Percentiles rank a stretch among this genome's conserved stretches.
Evolutionary conservation across 2,797 vertebrate genomes (phyloP).

Genomic region (Artibeus jamaicensis): DNA sequence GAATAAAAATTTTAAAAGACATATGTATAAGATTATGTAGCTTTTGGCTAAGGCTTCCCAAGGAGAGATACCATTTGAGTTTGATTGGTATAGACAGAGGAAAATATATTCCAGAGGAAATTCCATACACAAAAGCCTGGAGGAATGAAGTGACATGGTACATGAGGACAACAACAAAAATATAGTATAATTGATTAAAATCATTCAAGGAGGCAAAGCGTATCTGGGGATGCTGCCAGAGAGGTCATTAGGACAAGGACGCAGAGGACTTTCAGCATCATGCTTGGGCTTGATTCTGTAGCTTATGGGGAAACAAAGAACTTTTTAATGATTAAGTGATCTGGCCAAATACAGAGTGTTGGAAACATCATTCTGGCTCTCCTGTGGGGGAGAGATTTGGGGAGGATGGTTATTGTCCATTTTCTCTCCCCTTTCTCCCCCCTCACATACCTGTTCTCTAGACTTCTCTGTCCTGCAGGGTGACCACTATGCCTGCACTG

Average conservation of each 20-base stretch:
- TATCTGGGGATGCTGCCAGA: background rate
- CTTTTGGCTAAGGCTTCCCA: background rate
- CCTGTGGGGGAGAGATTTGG: background rate
- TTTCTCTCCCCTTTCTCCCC: background rate
- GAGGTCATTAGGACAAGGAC: background rate
- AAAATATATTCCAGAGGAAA: background rate
- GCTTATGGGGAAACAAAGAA: background rate
- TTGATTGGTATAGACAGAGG: background rate
- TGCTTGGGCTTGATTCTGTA: background rate
- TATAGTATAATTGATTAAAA: background rate
- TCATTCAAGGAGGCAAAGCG: background rate
- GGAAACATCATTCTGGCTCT: background rate
- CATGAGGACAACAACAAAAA: background rate
- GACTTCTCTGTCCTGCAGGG: background rate
- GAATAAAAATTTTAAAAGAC: background rate
- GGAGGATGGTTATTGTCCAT: background rate
- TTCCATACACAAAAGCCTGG: background rate
- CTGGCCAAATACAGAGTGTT: background rate
- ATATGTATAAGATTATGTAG: background rate
- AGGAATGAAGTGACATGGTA: background rate
- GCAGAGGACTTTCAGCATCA: background rate
- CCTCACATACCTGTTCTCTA: background rate
- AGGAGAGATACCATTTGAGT: background rate
- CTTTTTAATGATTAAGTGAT: background rate
- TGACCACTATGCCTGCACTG: accelerated